Conservation (phyloP, 2,113 vertebrate genomes). For the Podilymbus podiceps region DNA sequence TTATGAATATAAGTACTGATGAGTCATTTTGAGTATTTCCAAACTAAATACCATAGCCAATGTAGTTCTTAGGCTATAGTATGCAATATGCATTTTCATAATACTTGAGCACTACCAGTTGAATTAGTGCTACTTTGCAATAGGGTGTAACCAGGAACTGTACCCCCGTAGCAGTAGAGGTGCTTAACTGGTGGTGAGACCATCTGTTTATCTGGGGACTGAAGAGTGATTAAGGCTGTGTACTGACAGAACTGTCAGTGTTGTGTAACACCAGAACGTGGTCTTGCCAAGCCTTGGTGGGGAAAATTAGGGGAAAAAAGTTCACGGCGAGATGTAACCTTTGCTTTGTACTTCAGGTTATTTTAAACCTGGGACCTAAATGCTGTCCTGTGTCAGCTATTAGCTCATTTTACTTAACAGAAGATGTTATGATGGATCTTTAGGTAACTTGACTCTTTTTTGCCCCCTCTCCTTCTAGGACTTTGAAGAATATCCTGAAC, state of each 20-base stretch:
- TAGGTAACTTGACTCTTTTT: not conserved
- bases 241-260: not conserved
- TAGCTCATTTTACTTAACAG: not conserved
- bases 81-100: not conserved
- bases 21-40: not conserved
- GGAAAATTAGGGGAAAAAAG: not conserved
- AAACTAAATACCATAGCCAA: not conserved
- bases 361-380: not conserved
- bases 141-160: not conserved
- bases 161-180: not conserved
- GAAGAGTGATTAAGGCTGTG: not conserved
- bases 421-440: not conserved
- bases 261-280: not conserved
- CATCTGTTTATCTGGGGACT: not conserved
- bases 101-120: not conserved
- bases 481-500: slow-evolving; percentile 98
- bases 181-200: not conserved
- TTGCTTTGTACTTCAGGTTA: not conserved
- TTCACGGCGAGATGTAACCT: not conserved
- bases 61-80: not conserved
- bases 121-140: not conserved
- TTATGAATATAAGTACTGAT: not conserved
- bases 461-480: slow-evolving; percentile 73
- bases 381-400: not conserved
- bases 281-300: not conserved